Evolutionary conservation across 2,113 vertebrate species (phyloP), one percentile per base, ranked within the genome.

Genomic region (Rostratula benghalensis): DNA sequence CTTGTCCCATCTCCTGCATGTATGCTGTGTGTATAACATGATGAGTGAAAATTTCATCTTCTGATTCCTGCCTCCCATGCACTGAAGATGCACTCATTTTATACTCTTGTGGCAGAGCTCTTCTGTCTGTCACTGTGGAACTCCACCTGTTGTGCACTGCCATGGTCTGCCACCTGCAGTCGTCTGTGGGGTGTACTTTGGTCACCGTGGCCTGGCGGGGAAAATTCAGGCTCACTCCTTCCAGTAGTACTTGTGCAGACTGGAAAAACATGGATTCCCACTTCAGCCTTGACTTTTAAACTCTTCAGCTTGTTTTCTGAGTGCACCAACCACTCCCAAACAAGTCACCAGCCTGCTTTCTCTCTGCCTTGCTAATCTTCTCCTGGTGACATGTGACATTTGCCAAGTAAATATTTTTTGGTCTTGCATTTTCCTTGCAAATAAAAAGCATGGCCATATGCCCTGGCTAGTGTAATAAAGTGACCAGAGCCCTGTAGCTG

Each of bases 11-110:
- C 54, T 83, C 16, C 24, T 88, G 46, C 30, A 20, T 2, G 0
- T 59, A 4, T 7, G 4, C 30, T 4, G 2, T 0, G 0, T 35
- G 10, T 60, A 7, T 71, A 82, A 43, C 87, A 5, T 12, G 7
- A 20, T 13, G 12, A 33, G 21, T 13, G 41, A 43, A 83, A 76
- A 61, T 57, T 31, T 68, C 57, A 45, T 63, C 21, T 84, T 69
- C 35, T 0, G 0, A 75, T 12, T 59, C 46, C 21, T 67, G 33
- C 22, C 53, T 93, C 25, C 35, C 21, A 14, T 2, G 2, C 13
- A 3, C 48, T 60, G 33, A n/a, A 71, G 35, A 14, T 57, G 30
- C 35, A 75, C 39, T 23, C 0, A 0, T 79, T 91, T 65, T 17
- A 11, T 23, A 9, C 6, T 0, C 0, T 27, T 27, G 21, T 35